phyloP scores from a whole-genome alignment of 2,888 invertebrate genomes.

The Steromphala cineraria region DNA sequence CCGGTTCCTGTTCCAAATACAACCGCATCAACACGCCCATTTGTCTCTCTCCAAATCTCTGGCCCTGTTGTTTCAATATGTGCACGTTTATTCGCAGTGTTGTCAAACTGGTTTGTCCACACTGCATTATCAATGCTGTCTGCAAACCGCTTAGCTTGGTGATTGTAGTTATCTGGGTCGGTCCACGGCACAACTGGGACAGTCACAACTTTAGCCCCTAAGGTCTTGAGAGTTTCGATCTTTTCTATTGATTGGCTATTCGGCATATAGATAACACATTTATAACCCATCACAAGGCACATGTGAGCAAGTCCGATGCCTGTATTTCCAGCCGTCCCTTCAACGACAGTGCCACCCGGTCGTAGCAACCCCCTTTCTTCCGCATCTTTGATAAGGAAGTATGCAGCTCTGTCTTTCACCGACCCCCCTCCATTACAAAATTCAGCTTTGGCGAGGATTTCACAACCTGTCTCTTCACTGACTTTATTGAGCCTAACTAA shows the following conservation, averaged over 20 bases:
- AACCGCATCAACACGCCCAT: slow-evolving; percentile 73
- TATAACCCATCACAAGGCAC: slow-evolving; percentile 73
- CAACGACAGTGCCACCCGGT: slow-evolving; percentile 74
- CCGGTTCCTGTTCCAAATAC: slow-evolving; percentile 75
- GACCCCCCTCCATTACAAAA: slow-evolving; percentile 75
- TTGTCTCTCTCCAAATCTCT: slow-evolving; percentile 74
- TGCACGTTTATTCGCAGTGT: slow-evolving; percentile 71
- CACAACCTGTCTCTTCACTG: slow-evolving; percentile 74
- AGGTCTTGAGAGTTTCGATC: slow-evolving; percentile 68
- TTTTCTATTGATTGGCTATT: slow-evolving; percentile 75
- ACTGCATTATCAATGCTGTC: slow-evolving; percentile 73
- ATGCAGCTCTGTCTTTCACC: slow-evolving; percentile 73
- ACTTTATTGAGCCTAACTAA: slow-evolving; percentile 69
- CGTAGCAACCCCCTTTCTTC: slow-evolving; percentile 64
- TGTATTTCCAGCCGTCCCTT: slow-evolving; percentile 75
- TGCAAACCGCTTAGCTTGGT: slow-evolving; percentile 72
- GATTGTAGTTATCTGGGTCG: slow-evolving; percentile 74
- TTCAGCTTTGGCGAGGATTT: slow-evolving; percentile 74
- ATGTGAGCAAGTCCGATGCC: slow-evolving; percentile 75
- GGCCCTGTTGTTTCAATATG: slow-evolving; percentile 75
- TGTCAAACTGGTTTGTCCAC: slow-evolving; percentile 76
- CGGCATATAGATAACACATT: slow-evolving; percentile 75
- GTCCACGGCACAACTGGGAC: slow-evolving; percentile 73
- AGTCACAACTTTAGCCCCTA: slow-evolving; percentile 72
- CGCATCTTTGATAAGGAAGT: slow-evolving; percentile 72